These are phyloP conservation scores for Eidolon dupreanum DNA, from an alignment of 2,797 vertebrate genomes.

Conservation along the genomic window DNA sequence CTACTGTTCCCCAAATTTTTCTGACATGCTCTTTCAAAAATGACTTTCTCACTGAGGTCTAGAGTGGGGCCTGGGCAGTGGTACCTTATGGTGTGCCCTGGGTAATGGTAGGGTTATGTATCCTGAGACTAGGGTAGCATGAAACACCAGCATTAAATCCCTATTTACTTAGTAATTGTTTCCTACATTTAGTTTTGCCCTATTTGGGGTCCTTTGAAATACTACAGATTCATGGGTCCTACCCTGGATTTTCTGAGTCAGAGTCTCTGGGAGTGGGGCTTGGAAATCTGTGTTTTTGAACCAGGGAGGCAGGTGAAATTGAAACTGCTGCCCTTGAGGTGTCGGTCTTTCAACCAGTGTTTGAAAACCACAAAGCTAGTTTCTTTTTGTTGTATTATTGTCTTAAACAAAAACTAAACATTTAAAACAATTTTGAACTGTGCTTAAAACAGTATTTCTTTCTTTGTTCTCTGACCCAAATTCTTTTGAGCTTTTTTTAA, in stretches of 20 bases:
- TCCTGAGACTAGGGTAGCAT: not conserved
- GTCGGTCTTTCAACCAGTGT: not conserved
- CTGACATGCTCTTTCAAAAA: slow-evolving; percentile 32
- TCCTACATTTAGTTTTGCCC: not conserved
- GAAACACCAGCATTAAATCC: not conserved
- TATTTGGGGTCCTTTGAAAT: slow-evolving; percentile 52
- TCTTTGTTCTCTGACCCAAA: slow-evolving; percentile 47
- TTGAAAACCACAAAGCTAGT: not conserved
- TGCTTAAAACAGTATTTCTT: slow-evolving; percentile 69
- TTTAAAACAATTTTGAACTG: slow-evolving; percentile 18
- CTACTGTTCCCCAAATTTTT: not conserved
- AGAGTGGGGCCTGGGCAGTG: not conserved
- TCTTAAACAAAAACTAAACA: slow-evolving; percentile 51
- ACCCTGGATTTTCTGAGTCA: slow-evolving; percentile 55
- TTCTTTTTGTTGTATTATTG: not conserved
- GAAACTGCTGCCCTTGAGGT: not conserved
- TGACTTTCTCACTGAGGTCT: not conserved
- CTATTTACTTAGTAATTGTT: not conserved
- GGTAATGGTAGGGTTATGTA: not conserved
- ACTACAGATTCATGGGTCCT: slow-evolving; percentile 47
- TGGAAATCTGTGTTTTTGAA: slow-evolving; percentile 9
- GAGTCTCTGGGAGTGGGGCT: slow-evolving; percentile 1
- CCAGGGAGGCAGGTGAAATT: not conserved
- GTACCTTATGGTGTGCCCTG: not conserved
- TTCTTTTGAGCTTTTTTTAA: slow-evolving; percentile 25